phyloP scores from a whole-genome alignment of 2,113 vertebrate species.

The Megaleporinus macrocephalus region DNA sequence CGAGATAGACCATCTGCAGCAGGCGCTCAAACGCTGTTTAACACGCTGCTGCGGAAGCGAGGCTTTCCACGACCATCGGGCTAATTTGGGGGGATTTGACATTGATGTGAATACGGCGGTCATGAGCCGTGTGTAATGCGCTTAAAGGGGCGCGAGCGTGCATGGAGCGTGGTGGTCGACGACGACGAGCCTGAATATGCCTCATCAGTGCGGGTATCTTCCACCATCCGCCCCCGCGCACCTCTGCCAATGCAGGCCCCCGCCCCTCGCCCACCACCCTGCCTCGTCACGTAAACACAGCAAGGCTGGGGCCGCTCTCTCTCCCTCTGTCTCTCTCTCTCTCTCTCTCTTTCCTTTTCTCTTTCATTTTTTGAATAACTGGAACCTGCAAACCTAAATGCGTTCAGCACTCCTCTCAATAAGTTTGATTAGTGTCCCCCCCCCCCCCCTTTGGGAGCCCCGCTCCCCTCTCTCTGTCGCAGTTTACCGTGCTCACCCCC shows the following conservation, averaged over 20 bases:
- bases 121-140: not conserved
- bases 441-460: not conserved
- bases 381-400: slow-evolving; percentile 66
- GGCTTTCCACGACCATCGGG: not conserved
- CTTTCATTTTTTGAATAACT: slow-evolving; percentile 50
- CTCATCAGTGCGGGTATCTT: slow-evolving; percentile 77
- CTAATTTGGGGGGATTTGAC: slow-evolving; percentile 31
- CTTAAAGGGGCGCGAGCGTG: slow-evolving; percentile 12
- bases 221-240: slow-evolving; percentile 59
- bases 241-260: slow-evolving; percentile 25
- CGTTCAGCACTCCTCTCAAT: slow-evolving; percentile 52
- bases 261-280: slow-evolving; percentile 53
- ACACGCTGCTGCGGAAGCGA: not conserved
- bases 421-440: slow-evolving; percentile 46
- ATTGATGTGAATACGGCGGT: not conserved
- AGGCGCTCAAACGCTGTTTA: slow-evolving; percentile 19
- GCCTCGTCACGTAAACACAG: slow-evolving; percentile 72
- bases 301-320: slow-evolving; percentile 56
- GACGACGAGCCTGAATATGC: slow-evolving; percentile 49
- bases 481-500: slow-evolving; percentile 64
- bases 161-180: too few species aligned
- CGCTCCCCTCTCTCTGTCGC: slow-evolving; percentile 65
- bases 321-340: not conserved
- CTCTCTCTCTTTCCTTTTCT: not conserved
- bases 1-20: slow-evolving; percentile 52